phyloP scores from a whole-genome alignment of 1,140 invertebrate species.

The Popillia japonica region DNA sequence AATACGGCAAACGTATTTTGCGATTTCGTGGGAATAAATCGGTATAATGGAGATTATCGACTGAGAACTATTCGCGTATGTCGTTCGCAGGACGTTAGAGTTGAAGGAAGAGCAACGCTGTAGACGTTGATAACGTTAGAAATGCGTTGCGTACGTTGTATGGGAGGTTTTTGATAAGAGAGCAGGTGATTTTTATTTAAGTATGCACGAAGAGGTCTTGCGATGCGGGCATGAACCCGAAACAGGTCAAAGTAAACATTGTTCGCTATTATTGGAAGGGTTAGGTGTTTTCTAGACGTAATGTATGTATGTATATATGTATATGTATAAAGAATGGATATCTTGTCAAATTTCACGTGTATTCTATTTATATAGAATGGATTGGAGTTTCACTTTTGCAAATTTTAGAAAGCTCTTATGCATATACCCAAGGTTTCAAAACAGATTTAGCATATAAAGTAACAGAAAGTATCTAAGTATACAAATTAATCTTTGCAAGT shows the following conservation, averaged over 20 bases:
- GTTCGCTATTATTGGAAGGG: neutral
- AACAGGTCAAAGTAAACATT: slow-evolving; percentile 36
- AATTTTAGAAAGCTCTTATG: too few species aligned
- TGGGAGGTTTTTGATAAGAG: slow-evolving; percentile 1
- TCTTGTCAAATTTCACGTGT: neutral
- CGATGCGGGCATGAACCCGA: slow-evolving; percentile 36
- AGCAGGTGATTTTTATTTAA: slow-evolving; percentile 38
- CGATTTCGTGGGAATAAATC: slow-evolving; percentile 20
- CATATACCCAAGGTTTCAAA: too few species aligned
- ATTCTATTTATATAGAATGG: neutral
- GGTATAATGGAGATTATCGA: neutral
- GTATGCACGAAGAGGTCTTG: slow-evolving; percentile 13
- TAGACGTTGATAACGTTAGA: neutral
- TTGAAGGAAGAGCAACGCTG: neutral
- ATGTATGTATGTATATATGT: too few species aligned
- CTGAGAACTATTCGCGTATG: neutral
- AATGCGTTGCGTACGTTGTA: neutral
- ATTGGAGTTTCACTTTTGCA: too few species aligned
- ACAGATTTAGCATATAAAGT: neutral
- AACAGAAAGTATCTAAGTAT: too few species aligned
- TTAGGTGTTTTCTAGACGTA: neutral
- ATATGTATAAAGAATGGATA: neutral
- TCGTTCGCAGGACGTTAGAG: neutral
- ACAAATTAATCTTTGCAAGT: too few species aligned
- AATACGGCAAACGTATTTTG: neutral